These are phyloP conservation scores for Pangasius krempfi DNA, from an alignment of 2,797 vertebrate species.

Conservation along the genomic window DNA sequence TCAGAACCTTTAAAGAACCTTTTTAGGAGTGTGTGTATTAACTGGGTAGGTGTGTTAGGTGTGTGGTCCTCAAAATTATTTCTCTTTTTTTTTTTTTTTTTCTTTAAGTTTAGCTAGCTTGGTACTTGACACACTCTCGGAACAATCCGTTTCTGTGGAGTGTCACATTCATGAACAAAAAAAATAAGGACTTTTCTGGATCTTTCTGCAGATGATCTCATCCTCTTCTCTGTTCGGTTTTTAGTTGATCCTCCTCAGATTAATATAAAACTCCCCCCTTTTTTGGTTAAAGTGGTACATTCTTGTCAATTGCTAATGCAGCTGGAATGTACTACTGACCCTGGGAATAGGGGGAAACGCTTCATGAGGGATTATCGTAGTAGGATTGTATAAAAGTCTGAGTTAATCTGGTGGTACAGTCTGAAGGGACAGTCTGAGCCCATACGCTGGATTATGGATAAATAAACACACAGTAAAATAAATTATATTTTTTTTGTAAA, in stretches of 20 bases:
- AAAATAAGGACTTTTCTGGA: not conserved
- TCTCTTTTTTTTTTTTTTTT: not conserved
- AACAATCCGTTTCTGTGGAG: not conserved
- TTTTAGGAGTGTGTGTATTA: not conserved
- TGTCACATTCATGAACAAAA: not conserved
- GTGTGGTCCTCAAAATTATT: not conserved
- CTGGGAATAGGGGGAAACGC: conserved; percentile 48
- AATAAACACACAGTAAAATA: not conserved
- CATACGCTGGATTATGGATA: not conserved
- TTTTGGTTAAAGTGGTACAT: not conserved
- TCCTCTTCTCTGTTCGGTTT: not conserved
- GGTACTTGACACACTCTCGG: no score
- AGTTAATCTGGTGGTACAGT: conserved; percentile 66
- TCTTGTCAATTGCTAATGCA: conserved; percentile 27
- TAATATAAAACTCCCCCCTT: not conserved
- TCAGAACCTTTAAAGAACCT: not conserved
- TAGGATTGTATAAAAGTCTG: conserved; percentile 67
- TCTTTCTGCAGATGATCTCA: not conserved
- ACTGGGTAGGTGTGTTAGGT: not conserved
- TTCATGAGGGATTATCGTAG: conserved; percentile 75
- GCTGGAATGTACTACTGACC: conserved; percentile 55
- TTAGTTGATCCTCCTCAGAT: not conserved
- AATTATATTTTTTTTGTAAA: not conserved
- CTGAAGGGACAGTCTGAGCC: conserved; percentile 49
- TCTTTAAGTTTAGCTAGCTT: not conserved